Evolutionary conservation across 2,888 invertebrate genomes (phyloP).

Genomic region (Scelioninae gen. 1): DNA sequence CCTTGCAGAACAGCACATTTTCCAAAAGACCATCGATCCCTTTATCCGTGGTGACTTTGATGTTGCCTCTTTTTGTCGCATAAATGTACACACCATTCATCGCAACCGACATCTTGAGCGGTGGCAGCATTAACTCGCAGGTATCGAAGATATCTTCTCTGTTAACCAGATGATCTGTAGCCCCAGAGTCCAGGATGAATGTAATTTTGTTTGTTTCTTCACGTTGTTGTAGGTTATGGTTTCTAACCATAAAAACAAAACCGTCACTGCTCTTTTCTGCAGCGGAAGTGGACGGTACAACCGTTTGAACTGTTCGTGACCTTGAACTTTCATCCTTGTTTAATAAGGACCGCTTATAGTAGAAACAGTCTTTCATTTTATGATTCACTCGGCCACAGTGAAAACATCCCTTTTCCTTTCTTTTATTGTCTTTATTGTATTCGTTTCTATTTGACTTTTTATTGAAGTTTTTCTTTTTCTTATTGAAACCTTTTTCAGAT

Average conservation of each 20-base stretch:
- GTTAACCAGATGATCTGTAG: conserved; percentile 12
- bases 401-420: neutral
- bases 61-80: conserved; percentile 76
- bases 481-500: no score
- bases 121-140: neutral
- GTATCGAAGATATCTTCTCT: no score
- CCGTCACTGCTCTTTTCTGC: neutral
- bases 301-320: conserved; percentile 4
- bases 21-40: conserved; percentile 69
- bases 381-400: conserved; percentile 15
- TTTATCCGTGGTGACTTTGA: conserved; percentile 74
- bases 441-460: neutral
- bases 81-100: conserved; percentile 74
- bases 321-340: conserved; percentile 3
- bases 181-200: conserved; percentile 21
- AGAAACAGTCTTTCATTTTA: conserved; percentile 3
- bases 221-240: neutral
- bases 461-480: neutral
- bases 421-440: neutral
- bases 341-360: conserved; percentile 3
- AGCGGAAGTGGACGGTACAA: neutral
- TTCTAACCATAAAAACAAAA: neutral
- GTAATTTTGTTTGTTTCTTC: neutral
- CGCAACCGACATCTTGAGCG: conserved; percentile 73
- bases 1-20: conserved; percentile 76